A percentile compares a stretch with the other conserved stretches of the same genome.
These are phyloP conservation scores for Nannospalax galili DNA, from an alignment of 2,113 vertebrate genomes.

Conservation along the genomic window DNA sequence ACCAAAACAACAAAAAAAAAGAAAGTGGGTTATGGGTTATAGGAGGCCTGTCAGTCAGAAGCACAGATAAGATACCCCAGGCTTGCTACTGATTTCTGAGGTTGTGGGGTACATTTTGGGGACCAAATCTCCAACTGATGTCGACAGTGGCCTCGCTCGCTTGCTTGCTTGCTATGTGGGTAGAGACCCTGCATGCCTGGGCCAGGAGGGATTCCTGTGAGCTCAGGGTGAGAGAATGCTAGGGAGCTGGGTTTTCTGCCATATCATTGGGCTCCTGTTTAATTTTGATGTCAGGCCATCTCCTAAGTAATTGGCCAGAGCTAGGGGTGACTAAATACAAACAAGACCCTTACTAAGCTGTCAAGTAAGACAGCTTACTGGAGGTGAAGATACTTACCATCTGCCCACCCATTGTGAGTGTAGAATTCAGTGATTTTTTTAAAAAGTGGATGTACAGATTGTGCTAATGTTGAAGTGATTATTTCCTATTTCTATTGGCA, in stretches of 20 bases:
- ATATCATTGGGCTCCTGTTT: not conserved
- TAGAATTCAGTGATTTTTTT: not conserved
- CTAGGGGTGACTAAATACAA: not conserved
- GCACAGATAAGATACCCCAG: not conserved
- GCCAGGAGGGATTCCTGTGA: not conserved
- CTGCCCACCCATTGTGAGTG: no score
- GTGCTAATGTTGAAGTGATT: no score
- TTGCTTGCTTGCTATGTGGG: not conserved
- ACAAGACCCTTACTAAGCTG: not conserved
- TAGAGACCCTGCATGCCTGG: not conserved
- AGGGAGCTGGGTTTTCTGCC: not conserved
- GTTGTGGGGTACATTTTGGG: not conserved
- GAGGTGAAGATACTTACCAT: not conserved
- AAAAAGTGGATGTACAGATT: no score
- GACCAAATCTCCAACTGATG: not conserved
- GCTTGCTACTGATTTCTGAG: not conserved
- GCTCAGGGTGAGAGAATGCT: fast-evolving
- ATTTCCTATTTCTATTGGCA: not conserved
- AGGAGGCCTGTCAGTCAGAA: not conserved
- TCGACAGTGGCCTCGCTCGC: not conserved
- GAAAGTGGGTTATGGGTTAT: no score
- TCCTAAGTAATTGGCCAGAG: not conserved
- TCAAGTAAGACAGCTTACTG: not conserved
- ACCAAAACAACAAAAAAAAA: no score
- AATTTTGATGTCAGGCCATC: not conserved